These are phyloP conservation scores for Cantharis nigra DNA, from an alignment of 2,888 invertebrate species.

Conservation along the genomic window DNA sequence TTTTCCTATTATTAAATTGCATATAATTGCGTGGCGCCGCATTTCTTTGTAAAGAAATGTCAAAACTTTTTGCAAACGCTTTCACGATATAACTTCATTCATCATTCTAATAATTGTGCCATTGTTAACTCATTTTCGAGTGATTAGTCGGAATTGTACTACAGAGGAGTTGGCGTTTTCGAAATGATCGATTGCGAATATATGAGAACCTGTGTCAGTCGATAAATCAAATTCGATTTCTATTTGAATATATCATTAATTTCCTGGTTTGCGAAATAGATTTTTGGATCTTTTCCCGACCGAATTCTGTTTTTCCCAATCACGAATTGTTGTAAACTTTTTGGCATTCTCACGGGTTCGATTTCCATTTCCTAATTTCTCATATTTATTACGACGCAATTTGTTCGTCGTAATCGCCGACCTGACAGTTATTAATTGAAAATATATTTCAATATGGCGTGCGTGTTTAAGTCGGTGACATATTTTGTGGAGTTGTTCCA, in stretches of 20 bases:
- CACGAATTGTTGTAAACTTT: not conserved
- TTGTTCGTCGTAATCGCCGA: not conserved
- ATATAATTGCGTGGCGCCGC: not conserved
- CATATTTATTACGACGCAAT: not conserved
- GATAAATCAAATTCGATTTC: not conserved
- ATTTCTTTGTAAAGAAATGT: not conserved
- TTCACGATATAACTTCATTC: conserved; percentile 14
- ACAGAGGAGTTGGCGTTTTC: not conserved
- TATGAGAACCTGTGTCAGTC: not conserved
- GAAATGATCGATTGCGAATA: not conserved
- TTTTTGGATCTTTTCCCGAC: not conserved
- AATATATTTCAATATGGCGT: not conserved
- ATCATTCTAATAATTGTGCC: conserved; percentile 12
- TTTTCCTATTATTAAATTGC: conserved; percentile 1
- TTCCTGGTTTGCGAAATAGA: not conserved
- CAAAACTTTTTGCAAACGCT: conserved; percentile 6
- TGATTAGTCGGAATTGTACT: not conserved
- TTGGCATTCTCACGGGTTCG: not conserved
- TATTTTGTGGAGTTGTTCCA: not conserved
- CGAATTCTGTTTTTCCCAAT: not conserved
- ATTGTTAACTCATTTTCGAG: conserved; percentile 4
- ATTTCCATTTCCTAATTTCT: not conserved
- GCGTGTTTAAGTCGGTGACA: not conserved
- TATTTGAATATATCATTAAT: not conserved
- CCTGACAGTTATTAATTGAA: not conserved